Evolutionary conservation across 2,113 vertebrate species (phyloP), one percentile per base, ranked within the genome.

Genomic region (Capreolus pygargus): DNA sequence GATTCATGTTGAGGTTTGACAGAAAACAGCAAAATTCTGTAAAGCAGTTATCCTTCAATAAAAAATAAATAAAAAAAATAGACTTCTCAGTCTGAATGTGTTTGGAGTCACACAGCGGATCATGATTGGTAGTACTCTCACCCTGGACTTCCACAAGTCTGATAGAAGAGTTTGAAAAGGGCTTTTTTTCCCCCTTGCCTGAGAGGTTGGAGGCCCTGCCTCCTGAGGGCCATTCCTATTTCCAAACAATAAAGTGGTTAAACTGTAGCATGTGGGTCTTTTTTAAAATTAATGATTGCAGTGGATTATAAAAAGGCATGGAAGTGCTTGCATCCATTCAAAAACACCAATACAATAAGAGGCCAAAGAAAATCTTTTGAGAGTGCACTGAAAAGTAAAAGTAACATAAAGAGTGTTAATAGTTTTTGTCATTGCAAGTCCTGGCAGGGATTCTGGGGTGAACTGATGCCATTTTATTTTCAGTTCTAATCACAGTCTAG

Each of bases 281-380:
- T 93, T 57, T 60, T 23, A 5, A 50, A 79, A 96, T 94, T 97
- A 96, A 84, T 94, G 88, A 55, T 82, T 95, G 23, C 58, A 64
- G 45, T 89, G 52, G 94, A 81, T 98, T 93, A 89, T 90, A 96
- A 96, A 96, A 96, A 98, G 97, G 96, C 52, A 45, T 39, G n/a
- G 94, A 94, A 91, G 55, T 90, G 81, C 92, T 96, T 97, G 95
- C 60, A 87, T 95, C 60, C 50, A 86, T 96, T 97, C 95, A 98
- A 98, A 98, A 98, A 92, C 50, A 85, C 74, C 58, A 88, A 67
- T 60, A 95, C 81, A 91, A 88, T 93, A 94, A 70, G 96, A 98
- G 74, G 89, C 91, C 93, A 98, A 84, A 97, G 96, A 91, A 92
- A 87, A 50, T 87, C 97, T 98, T 98, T 95, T 74, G 85, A 96